Conservation (phyloP, 2,113 vertebrate species). For the Centrocercus urophasianus region DNA sequence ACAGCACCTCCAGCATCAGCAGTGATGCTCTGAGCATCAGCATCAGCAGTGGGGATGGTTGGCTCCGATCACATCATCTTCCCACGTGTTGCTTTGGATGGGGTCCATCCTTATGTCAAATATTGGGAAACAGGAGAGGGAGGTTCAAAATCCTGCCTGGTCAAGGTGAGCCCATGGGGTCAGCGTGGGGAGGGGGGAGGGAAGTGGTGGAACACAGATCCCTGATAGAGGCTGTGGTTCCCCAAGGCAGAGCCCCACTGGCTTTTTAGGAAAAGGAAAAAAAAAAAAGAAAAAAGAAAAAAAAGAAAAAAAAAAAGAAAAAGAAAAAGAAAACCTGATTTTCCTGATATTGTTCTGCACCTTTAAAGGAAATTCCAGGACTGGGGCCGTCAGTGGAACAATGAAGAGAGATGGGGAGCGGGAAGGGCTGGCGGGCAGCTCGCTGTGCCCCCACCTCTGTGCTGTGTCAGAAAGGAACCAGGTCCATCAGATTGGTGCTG, state of each 20-base stretch:
- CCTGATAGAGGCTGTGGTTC: neutral
- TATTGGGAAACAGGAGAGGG: neutral
- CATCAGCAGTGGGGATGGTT: neutral
- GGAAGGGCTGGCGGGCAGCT: neutral
- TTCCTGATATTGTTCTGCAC: conserved; percentile 37
- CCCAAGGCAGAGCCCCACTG: neutral
- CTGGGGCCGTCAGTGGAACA: conserved; percentile 23
- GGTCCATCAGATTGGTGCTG: too few species aligned
- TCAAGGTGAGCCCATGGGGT: neutral
- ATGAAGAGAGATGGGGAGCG: neutral
- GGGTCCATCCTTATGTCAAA: neutral
- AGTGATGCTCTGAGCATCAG: neutral
- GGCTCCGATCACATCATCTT: neutral
- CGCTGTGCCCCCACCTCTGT: neutral
- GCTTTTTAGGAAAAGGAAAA: neutral
- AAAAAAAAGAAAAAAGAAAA: neutral
- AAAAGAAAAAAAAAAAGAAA: neutral
- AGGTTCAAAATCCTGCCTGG: neutral
- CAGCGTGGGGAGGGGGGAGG: neutral
- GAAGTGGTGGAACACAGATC: neutral
- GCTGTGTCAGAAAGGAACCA: neutral
- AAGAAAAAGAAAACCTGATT: neutral
- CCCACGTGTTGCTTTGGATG: neutral
- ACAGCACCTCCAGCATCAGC: neutral
- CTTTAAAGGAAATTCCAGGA: conserved; percentile 34